A percentile compares a stretch with the other conserved stretches of the same genome.
phyloP scores from a whole-genome alignment of 1,140 invertebrate species.

The Drosophila nannoptera region DNA sequence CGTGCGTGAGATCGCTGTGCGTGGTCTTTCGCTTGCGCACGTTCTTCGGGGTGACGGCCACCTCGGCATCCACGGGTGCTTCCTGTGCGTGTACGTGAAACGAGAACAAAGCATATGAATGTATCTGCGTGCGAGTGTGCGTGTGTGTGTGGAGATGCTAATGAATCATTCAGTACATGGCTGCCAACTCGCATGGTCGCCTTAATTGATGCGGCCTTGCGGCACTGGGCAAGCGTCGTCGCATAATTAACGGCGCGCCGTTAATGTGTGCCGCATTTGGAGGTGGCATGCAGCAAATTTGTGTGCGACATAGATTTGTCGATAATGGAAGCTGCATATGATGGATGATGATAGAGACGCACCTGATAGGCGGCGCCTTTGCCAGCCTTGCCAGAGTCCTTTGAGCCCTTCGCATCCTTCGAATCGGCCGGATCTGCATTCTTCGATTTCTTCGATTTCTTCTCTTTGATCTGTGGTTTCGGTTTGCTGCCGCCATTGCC shows the following conservation, averaged over 20 bases:
- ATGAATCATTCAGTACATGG: slow-evolving; percentile 6
- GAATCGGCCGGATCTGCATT: slow-evolving; percentile 80
- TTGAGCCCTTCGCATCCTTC: slow-evolving; percentile 80
- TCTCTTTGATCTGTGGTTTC: slow-evolving; percentile 85
- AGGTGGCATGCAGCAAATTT: neutral
- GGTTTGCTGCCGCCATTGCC: slow-evolving; percentile 81
- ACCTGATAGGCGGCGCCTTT: slow-evolving; percentile 84
- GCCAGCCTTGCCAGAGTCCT: slow-evolving; percentile 81
- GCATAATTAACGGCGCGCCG: slow-evolving; percentile 39
- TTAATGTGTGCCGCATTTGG: slow-evolving; percentile 31
- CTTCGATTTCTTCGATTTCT: slow-evolving; percentile 87
- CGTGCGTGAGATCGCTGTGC: slow-evolving; percentile 95
- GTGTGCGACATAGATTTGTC: slow-evolving; percentile 1
- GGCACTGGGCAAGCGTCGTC: slow-evolving; percentile 31
- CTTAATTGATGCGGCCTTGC: slow-evolving; percentile 57
- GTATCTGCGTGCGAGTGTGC: neutral
- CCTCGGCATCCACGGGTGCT: slow-evolving; percentile 84
- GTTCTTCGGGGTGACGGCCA: slow-evolving; percentile 83
- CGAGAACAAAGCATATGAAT: neutral
- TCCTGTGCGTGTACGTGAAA: slow-evolving; percentile 71
- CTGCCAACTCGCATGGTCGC: slow-evolving; percentile 25
- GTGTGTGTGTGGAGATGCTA: slow-evolving; percentile 5
- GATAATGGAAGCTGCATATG: neutral
- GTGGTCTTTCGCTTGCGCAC: slow-evolving; percentile 92
- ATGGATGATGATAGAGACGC: slow-evolving; percentile 10